Base-by-base conservation (phyloP, 1,140 invertebrate species). In the Drosophila tristis region DNA sequence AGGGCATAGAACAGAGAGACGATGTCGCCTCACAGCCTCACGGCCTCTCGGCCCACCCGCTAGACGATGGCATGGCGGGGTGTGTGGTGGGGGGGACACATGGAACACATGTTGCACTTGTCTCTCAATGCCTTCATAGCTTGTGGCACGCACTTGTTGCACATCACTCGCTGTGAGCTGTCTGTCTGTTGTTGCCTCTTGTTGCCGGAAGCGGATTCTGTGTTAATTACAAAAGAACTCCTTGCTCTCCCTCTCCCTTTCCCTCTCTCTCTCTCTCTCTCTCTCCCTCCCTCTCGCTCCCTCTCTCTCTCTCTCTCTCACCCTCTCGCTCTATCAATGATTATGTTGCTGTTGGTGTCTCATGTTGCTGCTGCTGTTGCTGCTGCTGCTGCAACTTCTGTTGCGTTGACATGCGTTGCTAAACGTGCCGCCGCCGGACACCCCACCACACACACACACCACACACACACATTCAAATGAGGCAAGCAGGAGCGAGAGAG, bases 331-430 rank as follows among this genome's bases (percentile, higher is more conserved):
- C n/a, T 13, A 20, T 45, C n/a, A 44, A 66, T 79, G 76, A 67
- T 72, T 61, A 75, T 75, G 73, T 51, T 77, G 74, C 53, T 71
- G 55, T 35, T 13, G 47, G 45, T 64, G 45, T 23, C 31, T 61
- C 71, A 42, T 60, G 73, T 16, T 71, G 59, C 16, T 16, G 16
- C 42, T 66, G 68, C 15, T 68, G 68, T 5, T 57, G 56, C n/a
- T 58, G 68, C 5, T 57, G 61, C n/a, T 58, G 44, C 63, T 62
- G 61, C 62, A 39, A 39, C 35, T 39, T 75, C 73, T 78, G 73
- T 76, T 86, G 84, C 84, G 82, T 82, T 87, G 84, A 87, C 84
- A 89, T 87, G 82, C 82, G 84, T 87, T 87, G 84, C 84, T 78
- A 86, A 86, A 86, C 82, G 84, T 87, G 82, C 80, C 80, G 74